These are phyloP conservation scores for Girardia tigrina DNA, from an alignment of 2,888 invertebrate genomes.

Conservation along the genomic window DNA sequence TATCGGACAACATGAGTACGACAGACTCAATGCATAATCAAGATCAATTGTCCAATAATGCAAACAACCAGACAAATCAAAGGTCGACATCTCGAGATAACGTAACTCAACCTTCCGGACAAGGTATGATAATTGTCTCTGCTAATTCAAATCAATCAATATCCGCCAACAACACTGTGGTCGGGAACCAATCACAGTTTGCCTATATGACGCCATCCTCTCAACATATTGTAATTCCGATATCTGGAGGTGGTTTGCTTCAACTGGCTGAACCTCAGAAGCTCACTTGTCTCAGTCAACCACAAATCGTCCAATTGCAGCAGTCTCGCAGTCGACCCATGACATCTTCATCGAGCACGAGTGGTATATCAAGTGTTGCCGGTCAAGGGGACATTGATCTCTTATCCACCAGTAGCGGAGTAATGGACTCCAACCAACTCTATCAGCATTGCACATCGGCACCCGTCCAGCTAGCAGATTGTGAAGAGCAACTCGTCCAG, in stretches of 20 bases:
- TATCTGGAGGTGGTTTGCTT: constrained; percentile 14
- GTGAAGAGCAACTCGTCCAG: constrained; percentile 13
- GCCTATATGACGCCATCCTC: constrained; percentile 8
- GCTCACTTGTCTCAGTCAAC: not conserved
- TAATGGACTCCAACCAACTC: not conserved
- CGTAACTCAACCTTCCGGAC: not conserved
- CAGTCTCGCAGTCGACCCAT: constrained; percentile 7
- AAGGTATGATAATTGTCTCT: not conserved
- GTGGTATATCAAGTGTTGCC: constrained; percentile 11
- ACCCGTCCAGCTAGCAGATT: not conserved
- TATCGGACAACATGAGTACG: not conserved
- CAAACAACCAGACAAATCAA: no score
- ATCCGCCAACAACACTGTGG: not conserved
- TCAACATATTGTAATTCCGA: constrained; percentile 2
- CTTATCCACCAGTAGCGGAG: not conserved
- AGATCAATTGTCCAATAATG: not conserved
- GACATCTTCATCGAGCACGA: constrained; percentile 12
- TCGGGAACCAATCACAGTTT: constrained; percentile 7
- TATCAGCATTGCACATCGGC: constrained; percentile 23
- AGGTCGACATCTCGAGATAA: not conserved
- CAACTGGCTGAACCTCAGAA: constrained; percentile 6
- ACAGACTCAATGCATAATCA: not conserved
- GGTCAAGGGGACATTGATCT: not conserved
- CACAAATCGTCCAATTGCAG: constrained; percentile 15
- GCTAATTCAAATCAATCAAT: constrained; percentile 12